Evolutionary conservation across 2,888 invertebrate genomes (phyloP), one percentile per base, ranked within the genome.

Genomic region (Rhyacophila evoluta): DNA sequence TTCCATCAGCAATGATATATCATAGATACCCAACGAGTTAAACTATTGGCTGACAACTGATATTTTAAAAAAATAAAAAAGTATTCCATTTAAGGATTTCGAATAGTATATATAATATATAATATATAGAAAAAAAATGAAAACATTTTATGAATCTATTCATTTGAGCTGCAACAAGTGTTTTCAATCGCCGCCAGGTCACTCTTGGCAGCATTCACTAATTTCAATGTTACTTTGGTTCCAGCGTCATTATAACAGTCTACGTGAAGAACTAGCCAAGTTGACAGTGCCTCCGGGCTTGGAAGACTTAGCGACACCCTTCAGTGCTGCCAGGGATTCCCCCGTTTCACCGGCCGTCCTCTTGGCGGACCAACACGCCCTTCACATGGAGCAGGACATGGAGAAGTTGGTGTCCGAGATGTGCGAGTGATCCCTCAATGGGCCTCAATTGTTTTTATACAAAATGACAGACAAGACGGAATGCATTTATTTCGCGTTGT

Each of bases 181-280:
- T n/a, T n/a, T n/a, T n/a, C n/a, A n/a, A n/a, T n/a, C n/a, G n/a
- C n/a, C n/a, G n/a, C n/a, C n/a, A n/a, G n/a, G n/a, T n/a, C n/a
- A n/a, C n/a, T n/a, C n/a, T n/a, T n/a, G n/a, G n/a, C n/a, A n/a
- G n/a, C n/a, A n/a, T n/a, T n/a, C n/a, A n/a, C n/a, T n/a, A n/a
- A n/a, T n/a, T n/a, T n/a, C n/a, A n/a, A n/a, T n/a, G n/a, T n/a
- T n/a, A n/a, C n/a, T n/a, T n/a, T n/a, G n/a, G n/a, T n/a, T n/a
- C 55, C 91, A 96, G 92, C 92, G 95, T 77, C 95, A 96, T 86
- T 95, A 94, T 86, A 92, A 93, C 83, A 94, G 95, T 85, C 89
- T 98, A 82, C 93, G 95, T 84, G 97, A 97, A 86, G 97, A 97
- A 88, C 89, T 98, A 83, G 91, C 92, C 81, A 96, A 95, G 88